Conservation (phyloP, 2,888 invertebrate genomes). For the Lithophane leautieri region DNA sequence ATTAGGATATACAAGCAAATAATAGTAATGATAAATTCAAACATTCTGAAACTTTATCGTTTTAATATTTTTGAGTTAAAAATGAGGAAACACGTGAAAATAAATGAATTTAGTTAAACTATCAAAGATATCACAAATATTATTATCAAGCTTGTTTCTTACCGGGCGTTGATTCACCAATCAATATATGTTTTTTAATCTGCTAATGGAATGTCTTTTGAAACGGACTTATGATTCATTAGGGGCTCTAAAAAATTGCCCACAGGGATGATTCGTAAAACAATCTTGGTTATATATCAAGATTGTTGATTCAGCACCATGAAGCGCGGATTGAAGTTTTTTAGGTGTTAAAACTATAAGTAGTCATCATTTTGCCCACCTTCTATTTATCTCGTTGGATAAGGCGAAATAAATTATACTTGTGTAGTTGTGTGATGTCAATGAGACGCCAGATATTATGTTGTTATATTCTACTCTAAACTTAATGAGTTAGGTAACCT, state of each 20-base stretch:
- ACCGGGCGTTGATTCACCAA: background rate
- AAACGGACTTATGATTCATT: conserved; percentile 15
- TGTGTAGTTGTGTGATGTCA: conserved; percentile 27
- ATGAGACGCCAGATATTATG: background rate
- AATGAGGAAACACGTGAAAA: background rate
- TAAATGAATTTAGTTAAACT: background rate
- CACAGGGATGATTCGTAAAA: background rate
- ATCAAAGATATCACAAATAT: background rate
- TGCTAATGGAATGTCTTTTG: background rate
- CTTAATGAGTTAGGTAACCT: conserved; percentile 6
- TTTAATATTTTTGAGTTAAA: background rate
- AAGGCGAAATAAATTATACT: background rate
- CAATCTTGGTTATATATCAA: background rate
- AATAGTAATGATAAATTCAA: conserved; percentile 24
- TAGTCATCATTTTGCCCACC: conserved; percentile 9
- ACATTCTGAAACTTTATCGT: background rate
- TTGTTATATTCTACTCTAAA: conserved; percentile 12
- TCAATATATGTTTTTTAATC: background rate
- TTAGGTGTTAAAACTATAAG: conserved; percentile 15
- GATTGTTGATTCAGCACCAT: background rate
- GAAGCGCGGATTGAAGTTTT: conserved; percentile 5
- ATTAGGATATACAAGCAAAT: conserved; percentile 12
- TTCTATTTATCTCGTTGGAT: conserved; percentile 26
- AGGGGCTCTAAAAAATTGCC: background rate
- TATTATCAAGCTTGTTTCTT: background rate